Conservation (phyloP, 2,888 invertebrate species). For the Enchytraeus crypticus region DNA sequence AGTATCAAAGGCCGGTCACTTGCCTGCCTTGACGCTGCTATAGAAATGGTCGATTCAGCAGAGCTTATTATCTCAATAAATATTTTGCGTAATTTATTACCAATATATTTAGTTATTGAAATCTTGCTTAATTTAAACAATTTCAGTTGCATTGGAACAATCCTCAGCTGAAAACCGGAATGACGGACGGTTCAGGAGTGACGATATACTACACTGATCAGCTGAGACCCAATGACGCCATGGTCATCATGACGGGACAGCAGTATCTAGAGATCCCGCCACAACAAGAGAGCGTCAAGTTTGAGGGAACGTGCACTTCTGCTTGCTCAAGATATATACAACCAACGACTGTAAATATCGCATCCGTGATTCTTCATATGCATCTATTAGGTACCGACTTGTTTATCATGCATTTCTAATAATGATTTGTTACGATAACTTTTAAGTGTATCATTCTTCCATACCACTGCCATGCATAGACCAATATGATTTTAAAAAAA, state of each 20-base stretch:
- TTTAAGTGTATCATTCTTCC: no score
- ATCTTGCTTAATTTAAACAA: no score
- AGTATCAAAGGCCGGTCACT: no score
- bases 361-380: slow-evolving; percentile 2
- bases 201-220: background rate
- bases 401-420: no score
- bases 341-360: background rate
- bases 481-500: no score
- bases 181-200: slow-evolving; percentile 4
- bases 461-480: no score
- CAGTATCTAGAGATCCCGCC: slow-evolving; percentile 3
- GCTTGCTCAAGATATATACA: background rate
- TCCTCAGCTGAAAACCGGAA: background rate
- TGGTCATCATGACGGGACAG: background rate
- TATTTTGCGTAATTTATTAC: no score
- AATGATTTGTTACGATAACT: no score
- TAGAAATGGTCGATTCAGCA: no score
- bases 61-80: no score
- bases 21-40: no score
- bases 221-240: slow-evolving; percentile 2
- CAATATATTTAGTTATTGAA: no score
- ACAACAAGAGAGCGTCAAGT: background rate
- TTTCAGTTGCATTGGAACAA: slow-evolving; percentile 12
- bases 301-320: background rate
- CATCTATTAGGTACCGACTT: slow-evolving; percentile 9